Percentiles rank a stretch among this genome's conserved stretches.
phyloP scores from a whole-genome alignment of 1,140 invertebrate genomes.

The Drosophila varians region DNA sequence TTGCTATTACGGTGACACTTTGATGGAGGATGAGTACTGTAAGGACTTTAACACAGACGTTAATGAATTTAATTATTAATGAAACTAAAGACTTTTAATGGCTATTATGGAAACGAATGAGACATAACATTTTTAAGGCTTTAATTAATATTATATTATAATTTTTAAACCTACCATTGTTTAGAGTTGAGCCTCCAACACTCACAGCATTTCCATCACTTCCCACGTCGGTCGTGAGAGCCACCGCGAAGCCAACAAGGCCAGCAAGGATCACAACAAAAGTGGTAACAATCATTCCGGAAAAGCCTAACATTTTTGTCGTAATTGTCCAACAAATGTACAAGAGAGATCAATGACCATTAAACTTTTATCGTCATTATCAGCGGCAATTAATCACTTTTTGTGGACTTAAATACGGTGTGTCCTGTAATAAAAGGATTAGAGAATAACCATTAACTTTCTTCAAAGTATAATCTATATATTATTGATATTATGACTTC shows the following conservation, averaged over 20 bases:
- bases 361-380: constrained; percentile 18
- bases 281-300: constrained; percentile 9
- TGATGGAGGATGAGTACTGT: background rate
- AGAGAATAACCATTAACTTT: background rate
- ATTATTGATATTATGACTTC: background rate
- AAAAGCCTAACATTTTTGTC: constrained; percentile 43
- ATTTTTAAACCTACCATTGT: constrained; percentile 52
- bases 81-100: background rate
- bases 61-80: background rate
- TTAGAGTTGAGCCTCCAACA: constrained; percentile 51
- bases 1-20: constrained; percentile 46
- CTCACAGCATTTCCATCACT: constrained; percentile 33
- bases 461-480: too few relatives aligned
- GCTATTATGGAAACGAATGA: background rate
- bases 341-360: constrained; percentile 7
- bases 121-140: too few relatives aligned
- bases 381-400: background rate
- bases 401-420: constrained; percentile 4
- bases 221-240: constrained; percentile 43
- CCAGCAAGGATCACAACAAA: constrained; percentile 18
- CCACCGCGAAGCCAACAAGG: constrained; percentile 18
- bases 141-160: background rate
- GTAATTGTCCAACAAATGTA: constrained; percentile 4
- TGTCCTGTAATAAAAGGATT: background rate
- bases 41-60: background rate